These are phyloP conservation scores for Dryococelus australis DNA, from an alignment of 2,888 invertebrate species.

Conservation along the genomic window DNA sequence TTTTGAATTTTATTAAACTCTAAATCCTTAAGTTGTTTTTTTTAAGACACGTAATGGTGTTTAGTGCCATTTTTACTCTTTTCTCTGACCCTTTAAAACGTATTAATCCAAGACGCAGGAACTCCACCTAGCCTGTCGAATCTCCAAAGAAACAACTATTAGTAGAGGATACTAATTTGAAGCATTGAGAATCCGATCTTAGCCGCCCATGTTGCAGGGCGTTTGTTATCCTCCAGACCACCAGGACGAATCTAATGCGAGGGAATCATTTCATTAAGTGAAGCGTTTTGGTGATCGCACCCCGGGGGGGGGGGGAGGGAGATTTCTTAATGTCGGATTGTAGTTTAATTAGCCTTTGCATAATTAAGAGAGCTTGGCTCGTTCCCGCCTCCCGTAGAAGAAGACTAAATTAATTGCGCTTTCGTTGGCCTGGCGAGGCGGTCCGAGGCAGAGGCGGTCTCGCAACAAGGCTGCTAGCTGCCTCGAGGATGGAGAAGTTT, in stretches of 20 bases:
- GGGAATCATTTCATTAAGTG: background rate
- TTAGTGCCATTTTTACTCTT: too few species aligned
- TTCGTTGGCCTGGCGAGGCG: background rate
- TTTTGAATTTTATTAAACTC: too few species aligned
- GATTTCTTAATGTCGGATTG: background rate
- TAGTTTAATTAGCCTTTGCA: background rate
- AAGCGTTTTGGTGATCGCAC: background rate
- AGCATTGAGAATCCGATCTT: background rate
- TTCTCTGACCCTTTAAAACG: too few species aligned
- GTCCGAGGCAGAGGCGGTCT: background rate
- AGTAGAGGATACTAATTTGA: background rate
- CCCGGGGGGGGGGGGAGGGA: background rate
- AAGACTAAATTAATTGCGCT: conserved; percentile 16
- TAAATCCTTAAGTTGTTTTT: too few species aligned
- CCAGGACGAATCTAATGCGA: background rate
- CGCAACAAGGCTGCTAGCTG: background rate
- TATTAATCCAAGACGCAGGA: too few species aligned
- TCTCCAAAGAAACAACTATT: too few species aligned
- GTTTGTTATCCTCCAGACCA: background rate
- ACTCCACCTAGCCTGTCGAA: too few species aligned
- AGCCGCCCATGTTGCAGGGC: background rate
- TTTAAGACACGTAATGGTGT: too few species aligned
- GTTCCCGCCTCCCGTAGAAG: background rate
- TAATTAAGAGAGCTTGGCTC: background rate
- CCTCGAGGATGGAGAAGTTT: background rate